These are phyloP conservation scores for Ciconia boyciana DNA, from an alignment of 2,113 vertebrate genomes.

Conservation along the genomic window DNA sequence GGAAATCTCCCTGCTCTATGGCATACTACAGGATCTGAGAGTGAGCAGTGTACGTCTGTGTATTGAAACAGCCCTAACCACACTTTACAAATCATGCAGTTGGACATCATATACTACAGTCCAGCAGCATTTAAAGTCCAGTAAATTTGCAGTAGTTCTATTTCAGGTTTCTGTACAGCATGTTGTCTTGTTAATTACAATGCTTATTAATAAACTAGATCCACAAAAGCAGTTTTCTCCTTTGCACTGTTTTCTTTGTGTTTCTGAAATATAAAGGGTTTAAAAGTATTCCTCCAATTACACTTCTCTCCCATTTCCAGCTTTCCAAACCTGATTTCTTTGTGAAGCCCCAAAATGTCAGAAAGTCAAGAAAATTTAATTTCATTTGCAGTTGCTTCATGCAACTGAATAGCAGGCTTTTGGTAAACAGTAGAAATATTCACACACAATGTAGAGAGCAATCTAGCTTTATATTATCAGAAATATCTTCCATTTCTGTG, in stretches of 20 bases:
- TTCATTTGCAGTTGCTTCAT: neutral
- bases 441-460: no score
- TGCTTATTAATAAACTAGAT: conserved; percentile 76
- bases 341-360: neutral
- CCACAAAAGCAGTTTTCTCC: conserved; percentile 40
- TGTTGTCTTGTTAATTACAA: conserved; percentile 77
- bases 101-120: conserved; percentile 6
- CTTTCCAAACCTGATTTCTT: neutral
- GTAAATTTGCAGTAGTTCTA: conserved; percentile 65
- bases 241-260: conserved; percentile 7
- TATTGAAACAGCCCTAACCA: conserved; percentile 46
- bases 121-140: conserved; percentile 55
- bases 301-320: neutral
- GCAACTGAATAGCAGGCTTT: neutral
- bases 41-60: conserved; percentile 57
- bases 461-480: neutral
- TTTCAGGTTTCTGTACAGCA: conserved; percentile 74
- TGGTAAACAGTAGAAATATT: neutral
- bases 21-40: conserved; percentile 64
- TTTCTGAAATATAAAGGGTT: neutral
- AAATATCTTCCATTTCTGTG: neutral
- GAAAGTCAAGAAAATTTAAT: neutral
- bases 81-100: conserved; percentile 15
- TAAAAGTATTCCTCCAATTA: neutral
- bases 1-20: conserved; percentile 54